Conservation (phyloP, 2,113 vertebrate species). For the Podarcis raffonei region DNA sequence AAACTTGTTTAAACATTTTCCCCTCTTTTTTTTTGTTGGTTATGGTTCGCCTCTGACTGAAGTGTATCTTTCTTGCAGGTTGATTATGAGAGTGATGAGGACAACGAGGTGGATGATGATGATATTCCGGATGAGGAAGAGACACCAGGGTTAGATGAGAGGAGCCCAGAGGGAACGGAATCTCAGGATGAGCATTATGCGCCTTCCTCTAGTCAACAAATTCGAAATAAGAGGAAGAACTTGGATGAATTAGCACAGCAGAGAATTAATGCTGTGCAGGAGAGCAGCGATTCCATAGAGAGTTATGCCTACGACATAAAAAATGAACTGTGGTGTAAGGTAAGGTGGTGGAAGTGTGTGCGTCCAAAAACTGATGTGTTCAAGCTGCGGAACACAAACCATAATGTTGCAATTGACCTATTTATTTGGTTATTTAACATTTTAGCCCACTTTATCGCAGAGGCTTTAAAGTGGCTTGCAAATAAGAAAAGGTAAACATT, state of each 20-base stretch:
- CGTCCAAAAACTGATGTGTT: background rate
- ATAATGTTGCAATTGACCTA: background rate
- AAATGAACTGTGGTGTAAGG: constrained; percentile 92
- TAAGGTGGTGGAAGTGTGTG: constrained; percentile 55
- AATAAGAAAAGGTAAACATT: background rate
- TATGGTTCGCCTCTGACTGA: background rate
- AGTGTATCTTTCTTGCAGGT: constrained; percentile 74
- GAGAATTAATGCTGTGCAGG: constrained; percentile 79
- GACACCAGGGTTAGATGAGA: background rate
- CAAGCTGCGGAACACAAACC: background rate
- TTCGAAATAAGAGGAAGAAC: background rate
- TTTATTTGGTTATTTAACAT: background rate
- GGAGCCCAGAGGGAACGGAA: background rate
- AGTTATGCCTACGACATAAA: constrained; percentile 84
- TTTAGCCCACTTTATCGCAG: background rate
- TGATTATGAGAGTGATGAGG: constrained; percentile 95
- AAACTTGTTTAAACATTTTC: background rate
- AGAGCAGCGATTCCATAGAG: constrained; percentile 75
- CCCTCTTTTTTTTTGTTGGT: background rate
- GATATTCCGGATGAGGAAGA: constrained; percentile 64
- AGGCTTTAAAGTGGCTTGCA: background rate
- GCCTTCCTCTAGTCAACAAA: background rate
- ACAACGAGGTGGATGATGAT: constrained; percentile 43
- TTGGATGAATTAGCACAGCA: constrained; percentile 40
- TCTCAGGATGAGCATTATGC: constrained; percentile 24